phyloP scores from a whole-genome alignment of 2,797 vertebrate species.

The Coreius guichenoti region DNA sequence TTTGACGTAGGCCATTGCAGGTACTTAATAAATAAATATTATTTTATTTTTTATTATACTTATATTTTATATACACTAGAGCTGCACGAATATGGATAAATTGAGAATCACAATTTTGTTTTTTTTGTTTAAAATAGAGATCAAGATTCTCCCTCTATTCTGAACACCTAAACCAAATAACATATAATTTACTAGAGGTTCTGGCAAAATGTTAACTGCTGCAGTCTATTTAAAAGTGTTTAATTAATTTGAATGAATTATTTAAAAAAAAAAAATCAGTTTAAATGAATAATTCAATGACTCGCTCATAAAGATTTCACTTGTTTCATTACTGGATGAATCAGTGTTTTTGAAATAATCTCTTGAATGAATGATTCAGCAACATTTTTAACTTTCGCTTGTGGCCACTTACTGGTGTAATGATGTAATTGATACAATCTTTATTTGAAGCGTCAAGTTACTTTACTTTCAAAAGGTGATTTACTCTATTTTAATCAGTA shows the following conservation, averaged over 20 bases:
- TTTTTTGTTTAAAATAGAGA: not conserved
- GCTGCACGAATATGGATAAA: not conserved
- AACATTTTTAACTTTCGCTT: not conserved
- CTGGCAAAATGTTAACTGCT: not conserved
- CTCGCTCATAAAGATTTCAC: no score
- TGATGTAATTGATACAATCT: not conserved
- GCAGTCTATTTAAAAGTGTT: not conserved
- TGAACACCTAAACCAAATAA: no score
- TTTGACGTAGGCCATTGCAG: not conserved
- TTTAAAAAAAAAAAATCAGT: not conserved
- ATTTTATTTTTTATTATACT: not conserved
- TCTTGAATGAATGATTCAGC: not conserved
- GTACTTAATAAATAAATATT: not conserved
- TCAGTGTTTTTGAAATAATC: not conserved
- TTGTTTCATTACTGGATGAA: not conserved
- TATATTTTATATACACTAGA: not conserved
- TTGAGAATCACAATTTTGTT: no score
- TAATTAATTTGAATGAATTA: no score
- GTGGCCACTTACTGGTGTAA: not conserved
- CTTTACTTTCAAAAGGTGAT: not conserved
- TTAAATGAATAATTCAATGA: not conserved
- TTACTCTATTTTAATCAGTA: not conserved
- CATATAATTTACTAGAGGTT: not conserved
- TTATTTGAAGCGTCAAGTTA: not conserved
- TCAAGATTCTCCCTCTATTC: not conserved